Evolutionary conservation across 1,140 invertebrate genomes (phyloP).

Genomic region (Meloidogyne exigua): DNA sequence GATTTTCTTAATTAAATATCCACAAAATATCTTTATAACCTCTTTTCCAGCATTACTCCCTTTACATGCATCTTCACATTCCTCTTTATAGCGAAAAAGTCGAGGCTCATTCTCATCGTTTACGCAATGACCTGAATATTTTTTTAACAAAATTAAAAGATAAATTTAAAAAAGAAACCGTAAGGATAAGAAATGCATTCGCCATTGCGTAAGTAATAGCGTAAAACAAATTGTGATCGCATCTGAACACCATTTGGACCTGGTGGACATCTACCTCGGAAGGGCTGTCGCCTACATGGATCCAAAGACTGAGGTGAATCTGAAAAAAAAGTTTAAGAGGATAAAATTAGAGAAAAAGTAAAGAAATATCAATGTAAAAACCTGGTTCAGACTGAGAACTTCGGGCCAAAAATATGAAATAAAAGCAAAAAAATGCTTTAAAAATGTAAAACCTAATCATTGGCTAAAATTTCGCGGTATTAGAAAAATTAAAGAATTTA

Average conservation of each 20-base stretch:
- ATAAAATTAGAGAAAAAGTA: not conserved
- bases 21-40: not conserved
- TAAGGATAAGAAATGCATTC: constrained; percentile 64
- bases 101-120: constrained; percentile 59
- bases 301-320: constrained; percentile 41
- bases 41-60: constrained; percentile 2
- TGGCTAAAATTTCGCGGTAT: not conserved
- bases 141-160: not conserved
- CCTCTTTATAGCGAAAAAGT: constrained; percentile 63
- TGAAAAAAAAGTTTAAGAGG: not conserved
- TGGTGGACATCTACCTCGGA: constrained; percentile 59
- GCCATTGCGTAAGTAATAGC: constrained; percentile 59
- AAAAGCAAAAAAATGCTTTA: not conserved
- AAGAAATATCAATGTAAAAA: not conserved
- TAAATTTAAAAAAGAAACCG: constrained; percentile 35
- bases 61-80: constrained; percentile 61
- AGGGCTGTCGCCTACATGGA: constrained; percentile 63
- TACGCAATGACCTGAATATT: constrained; percentile 54
- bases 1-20: too few relatives aligned
- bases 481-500: not conserved
- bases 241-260: constrained; percentile 41
- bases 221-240: constrained; percentile 61
- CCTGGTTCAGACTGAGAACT: not conserved
- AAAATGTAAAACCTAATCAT: not conserved
- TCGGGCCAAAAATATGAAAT: not conserved